Evolutionary conservation across 1,140 invertebrate genomes (phyloP).

Genomic region (Aethina tumida): DNA sequence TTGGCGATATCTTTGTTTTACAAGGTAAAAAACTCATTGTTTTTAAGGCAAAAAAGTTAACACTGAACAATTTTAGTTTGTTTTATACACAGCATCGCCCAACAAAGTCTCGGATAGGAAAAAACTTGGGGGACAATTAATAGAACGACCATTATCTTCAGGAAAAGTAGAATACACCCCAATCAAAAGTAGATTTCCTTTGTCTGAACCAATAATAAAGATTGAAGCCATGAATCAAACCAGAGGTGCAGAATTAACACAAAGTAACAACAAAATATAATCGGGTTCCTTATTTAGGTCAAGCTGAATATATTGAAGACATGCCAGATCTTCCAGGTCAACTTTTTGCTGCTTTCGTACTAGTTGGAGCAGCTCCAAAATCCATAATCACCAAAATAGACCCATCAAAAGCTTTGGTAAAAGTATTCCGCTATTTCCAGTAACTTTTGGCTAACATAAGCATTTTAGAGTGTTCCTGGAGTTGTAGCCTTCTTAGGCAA

Average conservation of each 20-base stretch:
- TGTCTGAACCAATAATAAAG: constrained; percentile 67
- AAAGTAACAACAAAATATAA: too few relatives aligned
- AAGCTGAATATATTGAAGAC: constrained; percentile 59
- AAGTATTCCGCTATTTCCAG: too few relatives aligned
- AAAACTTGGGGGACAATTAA: constrained; percentile 40
- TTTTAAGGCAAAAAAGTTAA: too few relatives aligned
- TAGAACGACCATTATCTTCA: constrained; percentile 53
- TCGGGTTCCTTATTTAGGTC: constrained; percentile 59
- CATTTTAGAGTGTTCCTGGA: too few relatives aligned
- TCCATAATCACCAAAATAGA: constrained; percentile 46
- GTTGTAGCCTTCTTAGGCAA: constrained; percentile 60
- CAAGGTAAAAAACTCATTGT: too few relatives aligned
- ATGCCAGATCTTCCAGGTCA: constrained; percentile 42
- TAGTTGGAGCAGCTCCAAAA: constrained; percentile 41
- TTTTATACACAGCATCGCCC: constrained; percentile 40
- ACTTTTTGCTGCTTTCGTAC: constrained; percentile 53
- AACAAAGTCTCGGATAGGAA: constrained; percentile 35
- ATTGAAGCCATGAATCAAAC: constrained; percentile 61
- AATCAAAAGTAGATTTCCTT: constrained; percentile 61
- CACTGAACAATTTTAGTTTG: constrained; percentile 43
- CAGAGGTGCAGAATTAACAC: constrained; percentile 3
- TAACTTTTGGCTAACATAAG: too few relatives aligned
- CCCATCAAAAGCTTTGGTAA: constrained; percentile 49
- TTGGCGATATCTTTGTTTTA: constrained; percentile 63
- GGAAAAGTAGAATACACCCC: constrained; percentile 64